These are phyloP conservation scores for Otis tarda DNA, from an alignment of 2,113 vertebrate genomes.

Conservation along the genomic window DNA sequence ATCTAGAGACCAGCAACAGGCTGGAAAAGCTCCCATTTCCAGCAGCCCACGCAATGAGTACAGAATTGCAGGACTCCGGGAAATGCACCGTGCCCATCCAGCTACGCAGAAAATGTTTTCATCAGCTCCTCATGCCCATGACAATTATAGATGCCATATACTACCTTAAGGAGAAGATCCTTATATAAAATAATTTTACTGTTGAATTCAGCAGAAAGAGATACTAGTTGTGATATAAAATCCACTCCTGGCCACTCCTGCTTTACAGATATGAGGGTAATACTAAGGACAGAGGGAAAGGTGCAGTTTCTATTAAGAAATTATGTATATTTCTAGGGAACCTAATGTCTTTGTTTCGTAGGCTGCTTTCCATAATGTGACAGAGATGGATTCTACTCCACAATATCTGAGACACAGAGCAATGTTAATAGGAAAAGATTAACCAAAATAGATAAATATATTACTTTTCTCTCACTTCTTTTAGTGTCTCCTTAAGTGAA, in stretches of 20 bases:
- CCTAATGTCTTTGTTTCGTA: not conserved
- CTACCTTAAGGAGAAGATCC: not conserved
- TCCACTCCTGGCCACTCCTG: not conserved
- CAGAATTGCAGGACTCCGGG: not conserved
- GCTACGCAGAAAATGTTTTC: not conserved
- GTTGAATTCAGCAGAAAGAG: not conserved
- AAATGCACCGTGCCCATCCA: not conserved
- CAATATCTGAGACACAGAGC: rapidly evolving
- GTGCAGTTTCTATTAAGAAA: not conserved
- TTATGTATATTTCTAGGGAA: not conserved
- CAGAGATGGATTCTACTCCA: not conserved
- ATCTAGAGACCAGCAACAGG: not conserved
- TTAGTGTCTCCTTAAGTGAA: not conserved
- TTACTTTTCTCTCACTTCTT: not conserved
- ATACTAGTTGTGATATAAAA: not conserved
- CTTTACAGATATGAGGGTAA: not conserved
- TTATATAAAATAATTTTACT: not conserved
- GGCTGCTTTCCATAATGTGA: not conserved
- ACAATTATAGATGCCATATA: not conserved
- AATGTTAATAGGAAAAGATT: not conserved
- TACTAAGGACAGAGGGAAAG: not conserved
- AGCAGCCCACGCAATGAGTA: not conserved
- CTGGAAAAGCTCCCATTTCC: not conserved
- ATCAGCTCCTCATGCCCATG: not conserved
- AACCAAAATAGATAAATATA: not conserved